Conservation (phyloP, 2,797 vertebrate species). For the Acrossocheilus wenchowensis region DNA sequence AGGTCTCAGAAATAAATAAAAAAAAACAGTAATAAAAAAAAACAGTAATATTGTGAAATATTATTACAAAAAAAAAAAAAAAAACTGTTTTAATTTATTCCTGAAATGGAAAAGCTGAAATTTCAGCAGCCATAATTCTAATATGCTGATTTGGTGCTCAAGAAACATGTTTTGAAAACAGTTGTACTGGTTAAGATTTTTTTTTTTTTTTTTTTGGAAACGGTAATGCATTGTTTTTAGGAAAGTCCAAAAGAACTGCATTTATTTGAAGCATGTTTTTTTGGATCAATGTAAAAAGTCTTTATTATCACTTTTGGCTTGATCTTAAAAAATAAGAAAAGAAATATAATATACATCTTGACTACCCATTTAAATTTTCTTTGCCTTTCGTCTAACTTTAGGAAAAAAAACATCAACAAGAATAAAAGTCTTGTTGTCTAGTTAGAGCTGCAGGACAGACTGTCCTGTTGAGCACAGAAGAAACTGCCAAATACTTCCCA, state of each 20-base stretch:
- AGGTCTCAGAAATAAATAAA: neutral
- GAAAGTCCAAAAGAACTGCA: no score
- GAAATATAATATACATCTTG: no score
- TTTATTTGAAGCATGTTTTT: neutral
- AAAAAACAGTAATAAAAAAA: neutral
- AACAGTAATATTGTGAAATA: neutral
- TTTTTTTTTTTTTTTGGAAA: neutral
- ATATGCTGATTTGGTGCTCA: neutral
- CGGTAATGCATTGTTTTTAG: no score
- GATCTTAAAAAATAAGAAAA: no score
- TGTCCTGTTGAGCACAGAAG: constrained; percentile 13
- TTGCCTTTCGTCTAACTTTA: no score
- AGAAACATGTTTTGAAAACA: neutral
- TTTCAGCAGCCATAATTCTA: neutral
- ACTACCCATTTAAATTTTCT: no score
- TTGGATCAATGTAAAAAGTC: neutral
- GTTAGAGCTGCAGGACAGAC: neutral
- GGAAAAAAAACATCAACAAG: neutral
- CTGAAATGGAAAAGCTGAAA: neutral
- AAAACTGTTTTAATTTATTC: neutral
- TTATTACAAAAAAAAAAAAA: neutral
- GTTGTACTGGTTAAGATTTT: neutral
- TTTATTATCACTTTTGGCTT: neutral
- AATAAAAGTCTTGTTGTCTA: neutral
- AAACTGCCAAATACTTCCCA: constrained; percentile 1